These are phyloP conservation scores for Pygoscelis adeliae DNA, from an alignment of 2,113 vertebrate species.

Conservation along the genomic window DNA sequence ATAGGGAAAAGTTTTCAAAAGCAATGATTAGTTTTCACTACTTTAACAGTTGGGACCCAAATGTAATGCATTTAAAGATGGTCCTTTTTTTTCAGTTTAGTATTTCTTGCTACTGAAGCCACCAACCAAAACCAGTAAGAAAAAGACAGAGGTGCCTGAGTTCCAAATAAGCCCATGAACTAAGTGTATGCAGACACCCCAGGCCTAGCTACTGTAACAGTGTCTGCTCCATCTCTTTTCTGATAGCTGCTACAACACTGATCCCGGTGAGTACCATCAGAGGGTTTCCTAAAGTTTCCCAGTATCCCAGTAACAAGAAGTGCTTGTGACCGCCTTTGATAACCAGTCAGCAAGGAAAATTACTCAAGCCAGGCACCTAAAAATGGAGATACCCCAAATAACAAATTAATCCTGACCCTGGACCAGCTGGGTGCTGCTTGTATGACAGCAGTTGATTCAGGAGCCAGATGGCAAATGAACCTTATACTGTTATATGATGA, in stretches of 20 bases:
- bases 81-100: background rate
- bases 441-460: slow-evolving; percentile 52
- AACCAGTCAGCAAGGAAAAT: background rate
- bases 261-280: background rate
- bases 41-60: background rate
- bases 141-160: background rate
- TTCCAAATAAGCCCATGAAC: background rate
- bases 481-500: slow-evolving; percentile 56
- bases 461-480: slow-evolving; percentile 66
- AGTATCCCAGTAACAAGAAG: background rate
- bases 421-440: slow-evolving; percentile 45
- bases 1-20: background rate
- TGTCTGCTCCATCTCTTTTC: background rate
- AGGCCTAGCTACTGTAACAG: background rate
- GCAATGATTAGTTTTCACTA: background rate
- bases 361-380: background rate
- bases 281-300: background rate
- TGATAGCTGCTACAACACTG: background rate
- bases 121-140: background rate
- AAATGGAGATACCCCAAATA: background rate
- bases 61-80: background rate
- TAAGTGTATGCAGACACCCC: background rate
- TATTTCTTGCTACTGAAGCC: background rate
- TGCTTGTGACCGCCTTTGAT: background rate
- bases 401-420: slow-evolving; percentile 40